Conservation (phyloP, 2,797 vertebrate species). For the Etheostoma perlongum region DNA sequence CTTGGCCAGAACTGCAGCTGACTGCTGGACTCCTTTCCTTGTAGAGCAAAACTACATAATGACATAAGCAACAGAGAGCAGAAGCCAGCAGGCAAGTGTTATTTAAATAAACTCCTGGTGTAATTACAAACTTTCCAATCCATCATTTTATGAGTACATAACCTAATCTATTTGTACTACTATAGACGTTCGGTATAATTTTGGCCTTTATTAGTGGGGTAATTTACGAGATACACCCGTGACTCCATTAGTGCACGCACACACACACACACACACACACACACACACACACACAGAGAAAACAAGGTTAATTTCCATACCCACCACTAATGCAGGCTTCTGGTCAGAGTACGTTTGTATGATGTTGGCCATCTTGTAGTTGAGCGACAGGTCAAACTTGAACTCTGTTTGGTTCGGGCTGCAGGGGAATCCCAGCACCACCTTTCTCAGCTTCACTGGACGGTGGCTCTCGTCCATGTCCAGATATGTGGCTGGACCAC, state of each 20-base stretch:
- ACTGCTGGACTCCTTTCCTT: conserved; percentile 96
- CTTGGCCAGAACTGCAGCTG: conserved; percentile 93
- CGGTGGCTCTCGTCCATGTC: conserved; percentile 95
- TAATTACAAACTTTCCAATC: no score
- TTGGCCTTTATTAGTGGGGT: no score
- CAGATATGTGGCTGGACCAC: conserved; percentile 89
- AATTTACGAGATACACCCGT: no score
- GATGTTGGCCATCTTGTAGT: conserved; percentile 94
- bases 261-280: no score
- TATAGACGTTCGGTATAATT: no score
- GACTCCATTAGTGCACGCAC: no score
- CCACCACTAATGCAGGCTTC: conserved; percentile 95
- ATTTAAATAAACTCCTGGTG: no score
- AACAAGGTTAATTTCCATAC: conserved; percentile 21
- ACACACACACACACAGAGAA: not conserved
- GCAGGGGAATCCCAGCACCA: conserved; percentile 95
- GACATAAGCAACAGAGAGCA: not conserved
- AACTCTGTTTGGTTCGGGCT: conserved; percentile 92
- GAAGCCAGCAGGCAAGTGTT: no score
- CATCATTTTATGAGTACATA: no score
- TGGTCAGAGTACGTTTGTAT: conserved; percentile 96
- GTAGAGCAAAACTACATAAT: conserved; percentile 95
- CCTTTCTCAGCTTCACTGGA: conserved; percentile 95
- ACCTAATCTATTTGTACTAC: no score
- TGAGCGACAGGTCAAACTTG: conserved; percentile 96